phyloP scores from a whole-genome alignment of 2,888 invertebrate genomes.

The Gastrophysa polygoni region DNA sequence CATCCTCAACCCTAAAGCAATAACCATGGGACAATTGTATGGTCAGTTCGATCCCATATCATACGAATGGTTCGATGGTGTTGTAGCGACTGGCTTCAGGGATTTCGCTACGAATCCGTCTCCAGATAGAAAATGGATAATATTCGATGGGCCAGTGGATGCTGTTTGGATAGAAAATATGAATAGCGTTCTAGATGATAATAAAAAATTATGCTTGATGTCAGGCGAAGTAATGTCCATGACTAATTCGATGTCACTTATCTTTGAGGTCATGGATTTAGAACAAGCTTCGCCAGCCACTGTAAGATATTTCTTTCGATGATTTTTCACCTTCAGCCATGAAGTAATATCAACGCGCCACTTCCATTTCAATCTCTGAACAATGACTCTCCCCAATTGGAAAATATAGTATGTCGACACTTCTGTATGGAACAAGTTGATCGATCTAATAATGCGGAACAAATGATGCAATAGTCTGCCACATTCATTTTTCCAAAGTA shows the following conservation, averaged over 20 bases:
- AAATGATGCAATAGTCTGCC: too few relatives aligned
- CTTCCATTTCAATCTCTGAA: too few relatives aligned
- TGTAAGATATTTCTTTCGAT: conserved; percentile 56
- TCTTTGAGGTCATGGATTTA: conserved; percentile 88
- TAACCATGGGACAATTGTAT: conserved; percentile 91
- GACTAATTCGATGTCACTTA: conserved; percentile 81
- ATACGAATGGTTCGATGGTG: conserved; percentile 90
- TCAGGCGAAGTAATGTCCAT: conserved; percentile 88
- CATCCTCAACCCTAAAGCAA: conserved; percentile 90
- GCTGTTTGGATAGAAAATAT: conserved; percentile 91
- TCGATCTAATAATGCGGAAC: too few relatives aligned
- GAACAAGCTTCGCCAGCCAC: conserved; percentile 86
- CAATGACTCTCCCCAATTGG: too few relatives aligned
- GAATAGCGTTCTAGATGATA: conserved; percentile 88
- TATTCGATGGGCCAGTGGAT: conserved; percentile 91
- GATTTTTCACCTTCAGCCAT: neutral
- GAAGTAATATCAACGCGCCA: neutral
- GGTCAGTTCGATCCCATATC: conserved; percentile 88
- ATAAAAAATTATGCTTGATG: conserved; percentile 84
- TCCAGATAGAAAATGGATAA: conserved; percentile 85
- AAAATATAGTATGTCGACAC: too few relatives aligned
- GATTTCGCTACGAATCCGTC: conserved; percentile 76
- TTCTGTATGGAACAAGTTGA: too few relatives aligned
- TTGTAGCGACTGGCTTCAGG: conserved; percentile 81
- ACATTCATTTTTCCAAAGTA: too few relatives aligned